Conservation (phyloP, 2,113 vertebrate genomes). For the Proterorhinus semilunaris region DNA sequence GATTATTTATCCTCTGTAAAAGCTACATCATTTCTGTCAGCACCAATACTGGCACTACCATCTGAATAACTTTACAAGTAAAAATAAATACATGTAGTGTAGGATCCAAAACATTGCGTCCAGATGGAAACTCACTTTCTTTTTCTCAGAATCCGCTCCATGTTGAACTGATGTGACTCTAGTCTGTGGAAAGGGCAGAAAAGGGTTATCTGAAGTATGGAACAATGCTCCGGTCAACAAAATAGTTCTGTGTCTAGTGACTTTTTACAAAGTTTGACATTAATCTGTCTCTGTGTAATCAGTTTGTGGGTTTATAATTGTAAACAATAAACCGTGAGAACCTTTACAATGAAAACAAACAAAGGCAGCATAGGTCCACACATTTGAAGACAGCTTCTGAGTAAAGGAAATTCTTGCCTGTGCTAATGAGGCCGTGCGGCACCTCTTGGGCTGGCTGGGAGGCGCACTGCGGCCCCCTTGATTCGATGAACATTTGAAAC, state of each 20-base stretch:
- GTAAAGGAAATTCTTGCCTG: slow-evolving; percentile 76
- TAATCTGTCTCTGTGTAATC: too few relatives aligned
- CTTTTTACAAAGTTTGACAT: neutral
- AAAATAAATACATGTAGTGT: neutral
- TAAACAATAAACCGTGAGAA: too few relatives aligned
- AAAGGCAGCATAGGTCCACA: neutral
- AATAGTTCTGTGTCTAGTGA: too few relatives aligned
- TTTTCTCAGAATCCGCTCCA: slow-evolving; percentile 61
- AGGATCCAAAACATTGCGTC: neutral
- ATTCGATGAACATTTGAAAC: slow-evolving; percentile 90
- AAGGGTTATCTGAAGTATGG: neutral
- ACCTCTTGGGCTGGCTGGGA: slow-evolving; percentile 67
- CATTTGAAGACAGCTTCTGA: neutral
- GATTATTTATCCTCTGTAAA: too few relatives aligned
- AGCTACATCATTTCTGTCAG: too few relatives aligned
- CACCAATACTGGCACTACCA: neutral
- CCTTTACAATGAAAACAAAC: neutral
- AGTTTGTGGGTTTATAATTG: too few relatives aligned
- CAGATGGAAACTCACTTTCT: slow-evolving; percentile 64
- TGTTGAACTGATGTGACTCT: slow-evolving; percentile 68
- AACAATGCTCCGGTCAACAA: neutral
- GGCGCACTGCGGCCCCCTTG: slow-evolving; percentile 79
- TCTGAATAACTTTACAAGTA: neutral
- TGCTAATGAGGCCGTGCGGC: slow-evolving; percentile 74
- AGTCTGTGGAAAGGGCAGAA: slow-evolving; percentile 62